Conservation (phyloP, 2,797 vertebrate genomes). For the Pagetopsis macropterus region DNA sequence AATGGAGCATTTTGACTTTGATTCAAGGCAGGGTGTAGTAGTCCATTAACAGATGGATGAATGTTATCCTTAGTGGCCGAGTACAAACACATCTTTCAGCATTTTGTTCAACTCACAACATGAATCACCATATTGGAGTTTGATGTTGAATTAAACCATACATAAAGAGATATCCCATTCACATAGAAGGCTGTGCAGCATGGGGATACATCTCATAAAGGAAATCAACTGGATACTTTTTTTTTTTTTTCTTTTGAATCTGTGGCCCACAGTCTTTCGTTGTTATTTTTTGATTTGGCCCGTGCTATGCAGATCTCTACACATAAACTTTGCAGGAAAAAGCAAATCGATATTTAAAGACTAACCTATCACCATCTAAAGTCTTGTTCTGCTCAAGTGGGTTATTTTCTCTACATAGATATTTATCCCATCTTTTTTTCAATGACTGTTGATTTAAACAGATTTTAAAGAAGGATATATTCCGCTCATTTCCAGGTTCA, state of each 20-base stretch:
- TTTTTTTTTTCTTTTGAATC: too few relatives aligned
- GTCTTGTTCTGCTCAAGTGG: too few relatives aligned
- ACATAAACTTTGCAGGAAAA: too few relatives aligned
- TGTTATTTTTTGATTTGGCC: too few relatives aligned
- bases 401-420: too few relatives aligned
- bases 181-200: background rate
- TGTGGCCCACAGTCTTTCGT: too few relatives aligned
- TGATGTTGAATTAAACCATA: conserved; percentile 8
- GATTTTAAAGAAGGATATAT: too few relatives aligned
- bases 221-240: background rate
- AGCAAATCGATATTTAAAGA: too few relatives aligned
- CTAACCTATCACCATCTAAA: too few relatives aligned
- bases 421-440: background rate
- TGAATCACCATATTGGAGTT: background rate
- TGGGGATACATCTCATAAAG: background rate
- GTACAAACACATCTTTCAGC: background rate
- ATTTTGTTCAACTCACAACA: background rate
- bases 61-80: background rate
- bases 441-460: background rate
- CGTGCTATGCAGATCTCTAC: too few relatives aligned
- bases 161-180: background rate
- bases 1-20: background rate
- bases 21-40: background rate
- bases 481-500: too few relatives aligned
- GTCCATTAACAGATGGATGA: background rate